These are phyloP conservation scores for Crenuchus spilurus DNA, from an alignment of 2,797 vertebrate species.

Conservation along the genomic window DNA sequence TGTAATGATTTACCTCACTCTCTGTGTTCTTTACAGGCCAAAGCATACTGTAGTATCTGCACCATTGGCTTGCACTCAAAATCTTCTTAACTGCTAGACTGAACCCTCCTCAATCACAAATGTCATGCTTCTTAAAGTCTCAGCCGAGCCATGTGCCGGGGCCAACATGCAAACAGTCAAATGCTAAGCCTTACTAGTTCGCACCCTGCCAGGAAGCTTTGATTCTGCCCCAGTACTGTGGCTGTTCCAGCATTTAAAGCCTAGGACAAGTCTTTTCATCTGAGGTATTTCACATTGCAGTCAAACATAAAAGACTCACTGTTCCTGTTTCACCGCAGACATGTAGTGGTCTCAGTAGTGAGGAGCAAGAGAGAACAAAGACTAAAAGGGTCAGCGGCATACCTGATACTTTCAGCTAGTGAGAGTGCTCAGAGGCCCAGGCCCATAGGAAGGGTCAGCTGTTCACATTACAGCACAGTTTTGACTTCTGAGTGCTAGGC, in stretches of 20 bases:
- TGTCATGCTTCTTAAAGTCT: slow-evolving; percentile 26
- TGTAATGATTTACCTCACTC: background rate
- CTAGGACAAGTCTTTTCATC: slow-evolving; percentile 24
- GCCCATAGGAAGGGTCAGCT: slow-evolving; percentile 38
- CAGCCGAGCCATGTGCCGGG: background rate
- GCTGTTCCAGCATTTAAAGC: slow-evolving; percentile 26
- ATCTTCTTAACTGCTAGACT: background rate
- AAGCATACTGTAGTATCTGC: background rate
- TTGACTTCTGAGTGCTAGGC: slow-evolving; percentile 30
- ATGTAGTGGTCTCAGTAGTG: background rate
- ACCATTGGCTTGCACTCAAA: background rate
- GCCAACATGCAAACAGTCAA: slow-evolving; percentile 1
- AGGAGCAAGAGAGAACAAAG: slow-evolving; percentile 31
- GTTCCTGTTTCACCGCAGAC: slow-evolving; percentile 26
- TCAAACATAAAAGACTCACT: slow-evolving; percentile 34
- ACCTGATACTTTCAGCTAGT: slow-evolving; percentile 48
- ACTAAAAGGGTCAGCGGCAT: slow-evolving; percentile 40
- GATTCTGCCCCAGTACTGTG: background rate
- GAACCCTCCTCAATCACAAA: slow-evolving; percentile 11
- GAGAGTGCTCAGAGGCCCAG: slow-evolving; percentile 17
- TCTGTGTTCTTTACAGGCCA: background rate
- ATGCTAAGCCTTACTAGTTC: slow-evolving; percentile 12
- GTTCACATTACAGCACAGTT: slow-evolving; percentile 57
- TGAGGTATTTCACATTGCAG: slow-evolving; percentile 39
- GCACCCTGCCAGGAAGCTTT: background rate